Percentiles rank a stretch among this genome's conserved stretches.
phyloP scores from a whole-genome alignment of 2,797 vertebrate species.

The Poeciliopsis presidionis region DNA sequence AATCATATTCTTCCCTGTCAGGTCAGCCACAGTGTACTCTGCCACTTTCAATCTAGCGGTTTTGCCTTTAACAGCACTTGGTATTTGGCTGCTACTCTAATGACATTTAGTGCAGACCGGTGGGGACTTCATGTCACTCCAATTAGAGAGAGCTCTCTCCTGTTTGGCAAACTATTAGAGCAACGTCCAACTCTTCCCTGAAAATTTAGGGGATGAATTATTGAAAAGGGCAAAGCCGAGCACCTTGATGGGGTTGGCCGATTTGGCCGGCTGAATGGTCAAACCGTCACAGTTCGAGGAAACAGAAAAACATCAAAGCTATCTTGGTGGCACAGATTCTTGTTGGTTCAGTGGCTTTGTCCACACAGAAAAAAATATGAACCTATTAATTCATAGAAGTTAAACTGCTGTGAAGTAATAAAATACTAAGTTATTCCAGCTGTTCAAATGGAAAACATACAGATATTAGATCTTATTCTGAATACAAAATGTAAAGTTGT shows the following conservation, averaged over 20 bases:
- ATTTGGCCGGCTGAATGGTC: conserved; percentile 64
- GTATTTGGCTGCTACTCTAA: conserved; percentile 64
- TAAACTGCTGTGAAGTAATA: conserved; percentile 1
- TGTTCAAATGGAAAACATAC: background rate
- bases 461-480: conserved; percentile 3
- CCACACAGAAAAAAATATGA: conserved; percentile 27
- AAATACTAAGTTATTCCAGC: conserved; percentile 3
- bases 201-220: conserved; percentile 77
- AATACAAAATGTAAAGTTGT: conserved; percentile 13
- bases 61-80: conserved; percentile 48
- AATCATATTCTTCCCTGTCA: conserved; percentile 45
- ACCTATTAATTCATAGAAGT: conserved; percentile 17
- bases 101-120: conserved; percentile 73
- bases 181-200: conserved; percentile 60
- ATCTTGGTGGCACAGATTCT: conserved; percentile 58
- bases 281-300: conserved; percentile 62
- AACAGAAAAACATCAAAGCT: conserved; percentile 54
- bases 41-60: conserved; percentile 44
- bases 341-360: conserved; percentile 32
- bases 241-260: conserved; percentile 72
- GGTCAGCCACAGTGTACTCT: conserved; percentile 51
- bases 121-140: conserved; percentile 62
- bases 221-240: conserved; percentile 76
- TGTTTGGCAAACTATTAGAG: conserved; percentile 61
- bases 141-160: conserved; percentile 67